These are phyloP conservation scores for Deroplatys truncata DNA, from an alignment of 2,888 invertebrate species.

Conservation along the genomic window DNA sequence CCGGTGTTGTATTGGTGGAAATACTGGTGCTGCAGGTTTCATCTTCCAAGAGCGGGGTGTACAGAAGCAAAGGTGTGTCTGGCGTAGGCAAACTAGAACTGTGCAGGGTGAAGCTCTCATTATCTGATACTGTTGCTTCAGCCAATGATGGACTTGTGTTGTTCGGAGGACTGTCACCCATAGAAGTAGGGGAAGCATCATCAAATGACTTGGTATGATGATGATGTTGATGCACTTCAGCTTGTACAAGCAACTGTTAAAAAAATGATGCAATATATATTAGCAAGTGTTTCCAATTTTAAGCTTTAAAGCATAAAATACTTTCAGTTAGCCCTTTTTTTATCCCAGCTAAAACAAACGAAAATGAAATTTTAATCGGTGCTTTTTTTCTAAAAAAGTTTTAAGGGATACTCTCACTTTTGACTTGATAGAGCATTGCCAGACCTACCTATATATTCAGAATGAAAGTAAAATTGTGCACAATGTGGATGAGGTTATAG, in stretches of 20 bases:
- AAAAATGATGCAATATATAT: background rate
- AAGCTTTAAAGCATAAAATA: too few relatives aligned
- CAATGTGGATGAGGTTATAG: too few relatives aligned
- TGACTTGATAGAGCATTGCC: too few relatives aligned
- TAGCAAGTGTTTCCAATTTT: background rate
- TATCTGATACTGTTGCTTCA: slow-evolving; percentile 38
- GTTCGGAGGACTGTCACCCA: slow-evolving; percentile 25
- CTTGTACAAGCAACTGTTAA: slow-evolving; percentile 45
- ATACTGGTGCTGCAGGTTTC: slow-evolving; percentile 20
- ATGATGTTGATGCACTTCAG: slow-evolving; percentile 42
- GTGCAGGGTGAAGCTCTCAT: slow-evolving; percentile 36
- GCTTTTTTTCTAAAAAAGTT: too few relatives aligned
- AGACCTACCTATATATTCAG: too few relatives aligned
- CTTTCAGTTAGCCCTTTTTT: too few relatives aligned
- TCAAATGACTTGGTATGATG: slow-evolving; percentile 35
- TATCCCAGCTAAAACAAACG: background rate
- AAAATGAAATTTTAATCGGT: background rate
- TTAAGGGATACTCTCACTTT: too few relatives aligned
- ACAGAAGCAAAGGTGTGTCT: slow-evolving; percentile 34
- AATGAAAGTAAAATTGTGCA: too few relatives aligned
- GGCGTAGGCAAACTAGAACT: slow-evolving; percentile 36
- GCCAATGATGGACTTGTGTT: slow-evolving; percentile 34
- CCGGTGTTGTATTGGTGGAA: slow-evolving; percentile 23
- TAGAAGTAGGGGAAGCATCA: slow-evolving; percentile 39
- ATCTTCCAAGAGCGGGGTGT: slow-evolving; percentile 35